phyloP scores from a whole-genome alignment of 64 coral and sea anemone genomes.

The Hydrozoanthus tunicans region DNA sequence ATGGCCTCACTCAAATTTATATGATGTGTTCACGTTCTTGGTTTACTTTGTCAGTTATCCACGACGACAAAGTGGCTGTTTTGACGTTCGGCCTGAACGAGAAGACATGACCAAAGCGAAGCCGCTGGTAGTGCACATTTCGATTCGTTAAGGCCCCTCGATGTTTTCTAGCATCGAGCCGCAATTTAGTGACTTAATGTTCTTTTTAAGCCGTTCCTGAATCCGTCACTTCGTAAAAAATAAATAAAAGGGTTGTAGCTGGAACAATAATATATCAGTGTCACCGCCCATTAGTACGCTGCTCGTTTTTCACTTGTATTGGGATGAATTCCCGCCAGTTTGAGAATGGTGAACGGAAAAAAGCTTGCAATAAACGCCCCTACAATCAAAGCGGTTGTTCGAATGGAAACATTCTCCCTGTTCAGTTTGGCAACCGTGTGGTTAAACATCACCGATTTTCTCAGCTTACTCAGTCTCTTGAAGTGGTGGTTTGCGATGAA shows the following conservation, averaged over 20 bases:
- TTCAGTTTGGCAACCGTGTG: slow-evolving; percentile 31
- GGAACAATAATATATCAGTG: slow-evolving; percentile 39
- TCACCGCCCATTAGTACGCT: slow-evolving; percentile 37
- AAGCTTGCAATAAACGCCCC: slow-evolving; percentile 26
- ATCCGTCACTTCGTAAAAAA: slow-evolving; percentile 43
- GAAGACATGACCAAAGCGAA: no score
- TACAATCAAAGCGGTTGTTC: slow-evolving; percentile 31
- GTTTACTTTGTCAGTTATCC: no score
- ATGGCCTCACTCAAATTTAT: no score
- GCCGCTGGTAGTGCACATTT: no score
- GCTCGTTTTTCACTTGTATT: slow-evolving; percentile 6
- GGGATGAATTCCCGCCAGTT: slow-evolving; percentile 2
- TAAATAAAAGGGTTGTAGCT: slow-evolving; percentile 60
- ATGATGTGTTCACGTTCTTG: no score
- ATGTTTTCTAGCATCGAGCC: no score
- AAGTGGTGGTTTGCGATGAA: slow-evolving; percentile 42
- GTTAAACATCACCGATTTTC: slow-evolving; percentile 50
- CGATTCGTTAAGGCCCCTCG: no score
- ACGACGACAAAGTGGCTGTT: no score
- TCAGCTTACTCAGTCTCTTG: slow-evolving; percentile 41
- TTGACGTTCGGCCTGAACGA: no score
- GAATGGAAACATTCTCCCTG: slow-evolving; percentile 27
- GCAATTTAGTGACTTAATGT: not conserved
- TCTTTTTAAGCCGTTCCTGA: slow-evolving; percentile 49
- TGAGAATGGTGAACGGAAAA: slow-evolving; percentile 35